phyloP scores from a whole-genome alignment of 2,797 vertebrate genomes.

The Rhynchotus rufescens region DNA sequence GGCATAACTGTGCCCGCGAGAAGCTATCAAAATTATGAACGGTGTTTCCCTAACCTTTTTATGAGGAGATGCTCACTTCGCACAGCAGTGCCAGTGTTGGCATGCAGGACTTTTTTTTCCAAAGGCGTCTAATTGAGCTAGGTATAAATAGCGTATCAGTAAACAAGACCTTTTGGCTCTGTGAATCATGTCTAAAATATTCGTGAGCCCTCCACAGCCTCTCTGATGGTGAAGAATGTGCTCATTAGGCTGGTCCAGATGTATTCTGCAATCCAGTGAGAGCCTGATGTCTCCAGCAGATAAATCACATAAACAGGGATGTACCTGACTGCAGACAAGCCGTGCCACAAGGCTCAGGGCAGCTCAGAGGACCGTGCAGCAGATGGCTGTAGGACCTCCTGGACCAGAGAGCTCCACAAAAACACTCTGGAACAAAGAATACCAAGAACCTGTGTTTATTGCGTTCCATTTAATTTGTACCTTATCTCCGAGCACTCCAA shows the following conservation, averaged over 20 bases:
- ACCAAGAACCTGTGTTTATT: neutral
- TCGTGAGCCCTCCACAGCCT: slow-evolving; percentile 34
- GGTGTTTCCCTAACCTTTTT: slow-evolving; percentile 33
- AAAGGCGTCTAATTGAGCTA: slow-evolving; percentile 53
- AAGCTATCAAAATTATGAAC: slow-evolving; percentile 27
- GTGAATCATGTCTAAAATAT: slow-evolving; percentile 73
- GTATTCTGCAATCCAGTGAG: slow-evolving; percentile 33
- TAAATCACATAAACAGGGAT: slow-evolving; percentile 15
- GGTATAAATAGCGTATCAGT: slow-evolving; percentile 74
- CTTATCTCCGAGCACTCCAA: neutral
- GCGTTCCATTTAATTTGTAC: neutral
- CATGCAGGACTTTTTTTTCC: neutral
- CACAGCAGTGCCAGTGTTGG: slow-evolving; percentile 3
- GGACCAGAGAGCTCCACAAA: neutral
- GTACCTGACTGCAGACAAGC: neutral
- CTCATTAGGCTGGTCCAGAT: slow-evolving; percentile 65
- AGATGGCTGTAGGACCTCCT: neutral
- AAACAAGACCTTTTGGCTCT: slow-evolving; percentile 65
- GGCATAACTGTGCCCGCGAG: neutral
- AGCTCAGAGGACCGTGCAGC: neutral
- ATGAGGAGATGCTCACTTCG: slow-evolving; percentile 28
- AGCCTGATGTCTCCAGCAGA: neutral
- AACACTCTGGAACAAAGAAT: neutral
- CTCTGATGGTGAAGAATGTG: slow-evolving; percentile 58
- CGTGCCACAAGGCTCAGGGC: neutral